Conservation (phyloP, 64 coral and sea anemone genomes). For the Stichodactyla helianthus region DNA sequence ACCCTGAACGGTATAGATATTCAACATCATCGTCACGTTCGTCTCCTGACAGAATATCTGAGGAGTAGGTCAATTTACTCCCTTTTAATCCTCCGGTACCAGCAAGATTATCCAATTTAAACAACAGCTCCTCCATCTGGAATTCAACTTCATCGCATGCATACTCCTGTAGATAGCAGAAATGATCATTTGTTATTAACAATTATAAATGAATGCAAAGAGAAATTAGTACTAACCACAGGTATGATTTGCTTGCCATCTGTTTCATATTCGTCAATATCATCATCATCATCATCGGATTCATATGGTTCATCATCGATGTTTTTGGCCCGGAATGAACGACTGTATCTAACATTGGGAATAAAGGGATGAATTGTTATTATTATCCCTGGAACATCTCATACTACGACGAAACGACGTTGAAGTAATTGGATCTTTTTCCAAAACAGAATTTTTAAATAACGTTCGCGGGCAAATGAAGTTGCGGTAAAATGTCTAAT, state of each 20-base stretch:
- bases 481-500: too few relatives aligned
- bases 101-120: conserved; percentile 25
- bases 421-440: too few relatives aligned
- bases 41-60: conserved; percentile 17
- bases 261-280: not conserved
- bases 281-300: not conserved
- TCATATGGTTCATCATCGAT: not conserved
- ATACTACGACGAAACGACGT: too few relatives aligned
- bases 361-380: not conserved
- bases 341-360: not conserved
- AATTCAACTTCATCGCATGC: conserved; percentile 44
- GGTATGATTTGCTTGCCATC: not conserved
- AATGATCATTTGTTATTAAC: not conserved
- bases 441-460: too few relatives aligned
- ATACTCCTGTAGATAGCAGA: conserved; percentile 30
- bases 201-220: not conserved
- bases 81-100: conserved; percentile 6
- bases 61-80: not conserved
- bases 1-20: conserved; percentile 25
- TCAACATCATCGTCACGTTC: conserved; percentile 36
- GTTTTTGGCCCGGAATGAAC: not conserved
- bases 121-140: conserved; percentile 42
- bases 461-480: too few relatives aligned
- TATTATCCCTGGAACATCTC: too few relatives aligned
- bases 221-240: too few relatives aligned